Evolutionary conservation across 2,888 invertebrate species (phyloP).

Genomic region (Amiota minor): DNA sequence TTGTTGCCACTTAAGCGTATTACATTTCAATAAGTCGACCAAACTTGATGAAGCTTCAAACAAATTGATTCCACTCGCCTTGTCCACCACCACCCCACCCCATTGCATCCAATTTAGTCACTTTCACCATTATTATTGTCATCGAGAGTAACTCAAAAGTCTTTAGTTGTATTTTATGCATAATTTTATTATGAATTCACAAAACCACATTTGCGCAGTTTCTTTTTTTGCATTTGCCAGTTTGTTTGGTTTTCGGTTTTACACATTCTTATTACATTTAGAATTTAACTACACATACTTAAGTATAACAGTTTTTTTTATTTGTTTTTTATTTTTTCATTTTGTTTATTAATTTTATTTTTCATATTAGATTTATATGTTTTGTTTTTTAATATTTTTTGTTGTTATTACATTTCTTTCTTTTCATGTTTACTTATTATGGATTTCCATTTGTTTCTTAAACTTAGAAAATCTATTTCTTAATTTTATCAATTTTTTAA

Average conservation of each 20-base stretch:
- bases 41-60: conserved; percentile 1
- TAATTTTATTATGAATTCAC: conserved; percentile 59
- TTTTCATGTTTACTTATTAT: conserved; percentile 3
- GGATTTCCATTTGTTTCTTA: background rate
- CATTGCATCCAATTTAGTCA: background rate
- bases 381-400: conserved; percentile 6
- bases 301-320: conserved; percentile 46
- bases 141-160: background rate
- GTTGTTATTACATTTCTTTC: conserved; percentile 14
- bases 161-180: conserved; percentile 46
- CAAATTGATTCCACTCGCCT: too few relatives aligned
- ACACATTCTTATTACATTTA: conserved; percentile 61
- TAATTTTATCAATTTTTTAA: conserved; percentile 4
- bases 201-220: background rate
- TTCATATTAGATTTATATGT: conserved; percentile 5
- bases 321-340: conserved; percentile 28
- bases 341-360: conserved; percentile 18
- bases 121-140: background rate
- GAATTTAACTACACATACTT: conserved; percentile 70
- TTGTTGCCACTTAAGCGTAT: conserved; percentile 25
- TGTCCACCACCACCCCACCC: too few relatives aligned
- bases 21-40: conserved; percentile 36
- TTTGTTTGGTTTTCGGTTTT: conserved; percentile 54
- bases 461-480: conserved; percentile 38
- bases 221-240: conserved; percentile 6